Evolutionary conservation across 1,140 invertebrate species (phyloP).

Genomic region (Saxidomus purpurata): DNA sequence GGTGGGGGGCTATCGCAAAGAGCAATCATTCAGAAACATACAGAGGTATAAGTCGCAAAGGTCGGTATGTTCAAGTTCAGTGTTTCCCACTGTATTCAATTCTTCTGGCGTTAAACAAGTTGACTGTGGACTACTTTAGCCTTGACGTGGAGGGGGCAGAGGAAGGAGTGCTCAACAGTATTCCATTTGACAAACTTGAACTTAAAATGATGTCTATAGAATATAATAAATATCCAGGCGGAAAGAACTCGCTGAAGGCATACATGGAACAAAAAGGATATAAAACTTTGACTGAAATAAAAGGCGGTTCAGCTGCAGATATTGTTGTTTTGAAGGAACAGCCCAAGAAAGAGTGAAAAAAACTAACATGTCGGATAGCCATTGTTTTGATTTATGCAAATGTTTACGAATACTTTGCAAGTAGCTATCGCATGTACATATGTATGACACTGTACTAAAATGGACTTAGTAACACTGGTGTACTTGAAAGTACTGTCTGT

Average conservation of each 20-base stretch:
- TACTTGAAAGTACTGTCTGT: too few species aligned
- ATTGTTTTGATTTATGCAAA: too few species aligned
- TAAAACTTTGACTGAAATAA: not conserved
- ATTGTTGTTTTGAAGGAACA: not conserved
- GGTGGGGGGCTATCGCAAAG: not conserved
- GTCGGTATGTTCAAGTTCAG: constrained; percentile 45
- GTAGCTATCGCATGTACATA: too few species aligned
- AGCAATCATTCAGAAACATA: not conserved
- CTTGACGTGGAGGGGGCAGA: constrained; percentile 83
- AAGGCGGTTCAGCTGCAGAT: not conserved
- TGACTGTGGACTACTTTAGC: constrained; percentile 79
- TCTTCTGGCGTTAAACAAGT: constrained; percentile 66
- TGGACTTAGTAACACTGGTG: too few species aligned
- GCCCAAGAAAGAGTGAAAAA: not conserved
- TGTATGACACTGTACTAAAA: too few species aligned
- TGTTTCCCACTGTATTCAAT: constrained; percentile 71
- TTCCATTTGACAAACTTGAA: constrained; percentile 69
- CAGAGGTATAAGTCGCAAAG: not conserved
- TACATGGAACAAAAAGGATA: constrained; percentile 1
- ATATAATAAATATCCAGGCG: constrained; percentile 25
- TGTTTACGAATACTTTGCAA: too few species aligned
- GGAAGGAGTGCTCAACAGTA: constrained; percentile 67
- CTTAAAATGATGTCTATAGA: constrained; percentile 69
- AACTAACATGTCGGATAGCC: too few species aligned
- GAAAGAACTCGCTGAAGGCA: not conserved